Base-by-base conservation (phyloP, 2,888 invertebrate species). In the Gnatocerus cornutus region DNA sequence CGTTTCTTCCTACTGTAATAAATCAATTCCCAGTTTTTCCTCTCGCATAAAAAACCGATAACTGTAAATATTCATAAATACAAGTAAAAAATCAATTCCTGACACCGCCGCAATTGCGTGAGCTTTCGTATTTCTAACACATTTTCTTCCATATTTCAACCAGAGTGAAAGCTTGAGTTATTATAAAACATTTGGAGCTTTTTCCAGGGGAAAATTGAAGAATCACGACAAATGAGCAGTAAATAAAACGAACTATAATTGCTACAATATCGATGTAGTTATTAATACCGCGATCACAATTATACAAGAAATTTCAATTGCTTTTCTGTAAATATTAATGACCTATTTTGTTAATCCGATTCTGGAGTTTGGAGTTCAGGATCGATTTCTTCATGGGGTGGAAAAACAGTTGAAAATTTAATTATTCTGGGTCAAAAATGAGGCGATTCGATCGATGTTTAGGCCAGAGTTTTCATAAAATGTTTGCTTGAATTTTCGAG, bases 261-360 rank as follows among this genome's bases (percentile, higher is more conserved):
- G 21, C 21, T 21, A 21, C 21, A 21, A 21, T 21, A 21, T 21
- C 21, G 21, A 21, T 21, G 1, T 21, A 21, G 21, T 21, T 21
- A 21, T 21, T 21, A 21, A 21, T 21, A 21, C 4, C 21, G 1
- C 21, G 21, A 1, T 21, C 21, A 4, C 21, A 21, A 21, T 21
- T 21, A 21, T 21, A 21, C 1, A 21, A 21, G 21, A 21, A 21
- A 21, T 21, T 21, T 4, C 14, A 21, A 46, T 48, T 50, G 16
- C 10, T 50, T 50, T 27, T 1, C 13, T 16, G n/a, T 50, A 27
- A 50, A 50, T 50, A 50, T 50, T 50, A 14, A 16, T 8, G n/a
- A 21, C 21, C n/a, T 50, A 50, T 50, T 50, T 50, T 50, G 27
- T 50, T 29, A 50, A 29, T 50, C 21, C 29, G 21, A 12, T 29